Conservation (phyloP, 1,140 invertebrate species). For the Neelides sp. region DNA sequence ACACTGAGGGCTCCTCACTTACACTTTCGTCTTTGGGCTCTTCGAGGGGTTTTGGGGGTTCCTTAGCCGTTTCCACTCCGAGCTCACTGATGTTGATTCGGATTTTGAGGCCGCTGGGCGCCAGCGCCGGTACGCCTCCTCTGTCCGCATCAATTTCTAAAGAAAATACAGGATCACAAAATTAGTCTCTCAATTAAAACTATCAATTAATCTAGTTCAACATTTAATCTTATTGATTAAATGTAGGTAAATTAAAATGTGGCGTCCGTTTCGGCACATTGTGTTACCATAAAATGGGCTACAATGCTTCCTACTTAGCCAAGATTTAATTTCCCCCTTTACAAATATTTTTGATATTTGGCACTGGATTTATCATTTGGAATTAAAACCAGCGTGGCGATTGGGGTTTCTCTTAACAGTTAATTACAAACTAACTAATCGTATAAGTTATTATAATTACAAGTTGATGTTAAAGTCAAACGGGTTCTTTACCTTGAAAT, state of each 20-base stretch:
- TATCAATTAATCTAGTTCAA: no score
- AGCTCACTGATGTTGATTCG: conserved; percentile 24
- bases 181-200: not conserved
- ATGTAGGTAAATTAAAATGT: no score
- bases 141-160: not conserved
- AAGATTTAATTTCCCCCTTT: no score
- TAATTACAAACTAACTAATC: not conserved
- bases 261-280: no score
- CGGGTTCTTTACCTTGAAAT: conserved; percentile 6
- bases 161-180: not conserved
- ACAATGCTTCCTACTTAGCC: no score
- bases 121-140: not conserved
- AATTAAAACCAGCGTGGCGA: no score
- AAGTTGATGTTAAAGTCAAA: not conserved
- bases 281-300: no score
- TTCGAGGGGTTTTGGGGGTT: not conserved
- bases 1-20: not conserved
- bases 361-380: no score
- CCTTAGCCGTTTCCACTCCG: conserved; percentile 12
- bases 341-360: no score
- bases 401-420: not conserved
- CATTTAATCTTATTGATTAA: no score
- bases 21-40: conserved; percentile 2
- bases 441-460: not conserved
- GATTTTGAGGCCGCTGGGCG: conserved; percentile 12